phyloP scores from a whole-genome alignment of 2,797 vertebrate species.

The Eremophila alpestris region DNA sequence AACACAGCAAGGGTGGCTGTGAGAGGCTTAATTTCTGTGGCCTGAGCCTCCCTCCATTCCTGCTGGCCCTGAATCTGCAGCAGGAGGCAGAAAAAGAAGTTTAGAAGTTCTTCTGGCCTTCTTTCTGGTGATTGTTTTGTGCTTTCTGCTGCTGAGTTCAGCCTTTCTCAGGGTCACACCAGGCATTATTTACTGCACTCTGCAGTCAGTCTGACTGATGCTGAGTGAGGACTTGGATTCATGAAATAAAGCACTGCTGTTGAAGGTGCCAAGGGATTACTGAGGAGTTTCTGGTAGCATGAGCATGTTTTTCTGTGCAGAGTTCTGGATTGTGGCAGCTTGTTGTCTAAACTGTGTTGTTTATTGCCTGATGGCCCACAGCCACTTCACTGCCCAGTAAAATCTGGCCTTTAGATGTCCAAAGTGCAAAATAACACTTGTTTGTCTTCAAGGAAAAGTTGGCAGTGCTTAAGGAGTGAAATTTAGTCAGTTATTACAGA shows the following conservation, averaged over 20 bases:
- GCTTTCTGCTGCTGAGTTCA: neutral
- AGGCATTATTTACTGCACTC: neutral
- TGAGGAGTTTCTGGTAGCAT: neutral
- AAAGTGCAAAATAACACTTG: neutral
- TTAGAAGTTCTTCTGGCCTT: neutral
- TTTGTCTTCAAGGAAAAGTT: neutral
- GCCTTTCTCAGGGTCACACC: neutral
- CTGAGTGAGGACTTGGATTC: neutral
- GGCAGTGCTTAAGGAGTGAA: neutral
- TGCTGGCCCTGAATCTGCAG: neutral
- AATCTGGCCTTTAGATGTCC: neutral
- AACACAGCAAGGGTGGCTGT: neutral
- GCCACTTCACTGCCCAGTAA: neutral
- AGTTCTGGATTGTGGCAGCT: neutral
- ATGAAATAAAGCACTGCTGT: neutral
- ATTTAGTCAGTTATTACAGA: neutral
- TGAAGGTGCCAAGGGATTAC: neutral
- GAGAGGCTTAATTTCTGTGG: neutral
- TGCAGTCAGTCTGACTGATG: neutral
- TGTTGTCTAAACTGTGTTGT: neutral
- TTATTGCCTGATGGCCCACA: neutral
- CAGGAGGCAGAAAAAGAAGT: neutral
- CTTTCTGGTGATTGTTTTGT: neutral
- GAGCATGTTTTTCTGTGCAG: neutral
- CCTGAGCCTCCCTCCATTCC: neutral